Evolutionary conservation across 2,113 vertebrate species (phyloP), one percentile per base, ranked within the genome.

Genomic region (Corythornis madagascariensis): DNA sequence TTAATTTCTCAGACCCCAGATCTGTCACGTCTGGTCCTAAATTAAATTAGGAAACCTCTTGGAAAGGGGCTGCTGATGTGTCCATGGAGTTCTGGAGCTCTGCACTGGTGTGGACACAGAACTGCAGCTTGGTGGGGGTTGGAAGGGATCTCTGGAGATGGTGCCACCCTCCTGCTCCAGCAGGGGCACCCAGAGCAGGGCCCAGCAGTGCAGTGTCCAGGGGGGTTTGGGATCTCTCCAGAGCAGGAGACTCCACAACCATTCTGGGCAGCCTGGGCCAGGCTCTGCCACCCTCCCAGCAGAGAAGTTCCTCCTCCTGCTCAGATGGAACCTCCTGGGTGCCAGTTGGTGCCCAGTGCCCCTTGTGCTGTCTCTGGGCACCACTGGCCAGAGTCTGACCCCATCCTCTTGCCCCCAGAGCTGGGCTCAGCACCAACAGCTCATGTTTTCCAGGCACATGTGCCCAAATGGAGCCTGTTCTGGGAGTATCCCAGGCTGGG

Each of bases 361-460:
- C 50, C 50, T 52, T 26, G 50, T 52, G 24, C 50, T 26, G 50
- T 25, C 4, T 5, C 50, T 52, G 50, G 50, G 50, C 50, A 52
- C 50, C 50, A 14, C 24, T 26, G 50, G 9, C 7, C 7, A 52
- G 50, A 52, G 13, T 52, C 50, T 52, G 25, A 8, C 7, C 50
- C 50, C 50, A 52, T 25, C 25, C 25, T 52, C 25, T 13, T 52
- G 50, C 50, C 50, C 50, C 50, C n/a, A 15, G n/a, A 8, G 10
- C 57, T 64, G 9, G 35, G 9, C 64, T 40, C 3, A 1, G 57
- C 70, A 61, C 25, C 3, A 38, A 13, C 16, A 14, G 5, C 47
- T 61, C 0, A 0, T 20, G 14, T 90, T 67, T 50, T 43, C 38
- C 48, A 48, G 45, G 43, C 64, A 7, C 11, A 3, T 1, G 0